Evolutionary conservation across 2,888 invertebrate species (phyloP), one percentile per base, ranked within the genome.

Genomic region (Boloria selene): DNA sequence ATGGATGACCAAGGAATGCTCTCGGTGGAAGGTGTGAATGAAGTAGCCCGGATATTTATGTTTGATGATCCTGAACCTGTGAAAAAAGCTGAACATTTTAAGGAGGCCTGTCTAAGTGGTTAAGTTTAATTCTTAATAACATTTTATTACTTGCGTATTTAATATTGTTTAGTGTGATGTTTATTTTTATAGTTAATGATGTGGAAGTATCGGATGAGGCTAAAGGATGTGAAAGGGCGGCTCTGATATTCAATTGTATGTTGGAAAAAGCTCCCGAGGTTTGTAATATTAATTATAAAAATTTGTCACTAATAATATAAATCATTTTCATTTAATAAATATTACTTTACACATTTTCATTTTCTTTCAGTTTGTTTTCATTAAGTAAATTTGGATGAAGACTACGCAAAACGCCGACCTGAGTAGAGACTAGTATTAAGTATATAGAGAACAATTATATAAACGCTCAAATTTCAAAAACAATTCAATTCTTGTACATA

Each of bases 1-100:
- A 87, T 90, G 86, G 80, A 88, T 44, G 83, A 83, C 0, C 74
- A 85, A 67, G 91, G 92, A 1, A 79, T 79, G 69, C 71, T 92
- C 5, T 87, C 86, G 7, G 76, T 81, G 0, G 85, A 87, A 49
- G 86, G 86, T 0, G 78, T 88, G 0, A 78, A 82, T 31, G 74
- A 79, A 53, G 73, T 87, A 42, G 77, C 84, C 2, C 72, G 84
- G 17, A 80, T 78, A 47, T 79, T 85, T 65, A 81, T 87, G 18
- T 69, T 77, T 2, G 79, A 85, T 47, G 80, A 92, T 65, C 76
- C 80, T 0, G 81, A 71, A 1, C 81, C 87, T 61, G 77, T 80
- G n/a, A n/a, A n/a, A 44, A 82, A 78, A 61, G 84, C 85, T 1
- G 80, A 82, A 54, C 75, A 84, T 16, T 88, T 90, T 67, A 82